Evolutionary conservation across 2,888 invertebrate genomes (phyloP), one percentile per base, ranked within the genome.

Genomic region (Dolichopus griseipennis): DNA sequence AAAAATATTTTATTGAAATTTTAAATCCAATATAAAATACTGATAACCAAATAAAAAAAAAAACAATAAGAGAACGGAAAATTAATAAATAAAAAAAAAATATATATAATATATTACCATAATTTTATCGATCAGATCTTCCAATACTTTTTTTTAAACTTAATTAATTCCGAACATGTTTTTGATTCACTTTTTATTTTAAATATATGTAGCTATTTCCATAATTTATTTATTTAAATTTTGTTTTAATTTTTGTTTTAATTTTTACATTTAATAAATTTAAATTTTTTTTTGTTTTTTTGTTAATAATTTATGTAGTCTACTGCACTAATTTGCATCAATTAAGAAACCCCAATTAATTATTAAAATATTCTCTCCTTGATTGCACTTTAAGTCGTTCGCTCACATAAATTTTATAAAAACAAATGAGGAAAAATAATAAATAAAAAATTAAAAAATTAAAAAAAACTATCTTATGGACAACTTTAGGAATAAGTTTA

Each of bases 291-390:
- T 27, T 27, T 27, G 2, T 52, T 52, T 18, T 52, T 15, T 52
- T 52, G 15, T 52, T 2, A 18, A 52, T 52, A 52, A 52, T 52
- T 52, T 52, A 52, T 52, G 52, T 52, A 52, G 52, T 52, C 52
- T 52, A 15, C 18, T 18, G 52, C 52, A 52, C 52, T 52, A 52
- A 52, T 52, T 52, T 52, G 52, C 52, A 52, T 52, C 52, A 52
- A 52, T 52, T 52, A 52, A 52, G 52, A 52, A 52, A 52, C 52
- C 27, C 52, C 52, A 52, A 52, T 52, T 52, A 52, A 52, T 52
- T 52, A 52, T 52, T 52, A 52, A 52, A 52, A 52, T 52, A 52
- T 52, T 52, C 52, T 52, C 52, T 52, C 52, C 52, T 52, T 52
- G 52, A n/a, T 52, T 52, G 52, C 52, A 52, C 52, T 52, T 52